Percentiles rank a stretch among this genome's conserved stretches.
Evolutionary conservation across 2,888 invertebrate genomes (phyloP).

Genomic region (Leptopilina syphax): DNA sequence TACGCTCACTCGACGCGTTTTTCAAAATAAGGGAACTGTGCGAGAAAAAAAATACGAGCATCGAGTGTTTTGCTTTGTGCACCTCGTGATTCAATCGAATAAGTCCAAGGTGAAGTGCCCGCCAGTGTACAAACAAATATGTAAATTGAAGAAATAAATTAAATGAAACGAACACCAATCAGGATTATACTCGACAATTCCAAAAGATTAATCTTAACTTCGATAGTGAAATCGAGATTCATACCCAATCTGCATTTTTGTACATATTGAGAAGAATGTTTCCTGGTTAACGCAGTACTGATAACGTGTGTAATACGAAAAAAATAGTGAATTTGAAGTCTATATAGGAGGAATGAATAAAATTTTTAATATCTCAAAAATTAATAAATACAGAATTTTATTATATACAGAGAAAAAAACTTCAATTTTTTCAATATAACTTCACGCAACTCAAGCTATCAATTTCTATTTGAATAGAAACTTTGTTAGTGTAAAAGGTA

Average conservation of each 20-base stretch:
- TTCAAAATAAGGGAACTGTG: constrained; percentile 14
- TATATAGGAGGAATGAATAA: too few relatives aligned
- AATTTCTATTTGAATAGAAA: constrained; percentile 13
- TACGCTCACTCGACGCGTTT: constrained; percentile 16
- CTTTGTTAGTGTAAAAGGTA: constrained; percentile 13
- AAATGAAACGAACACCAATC: constrained; percentile 16
- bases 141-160: constrained; percentile 24
- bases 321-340: too few relatives aligned
- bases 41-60: constrained; percentile 12
- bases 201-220: not conserved
- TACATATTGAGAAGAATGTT: too few relatives aligned
- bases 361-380: too few relatives aligned
- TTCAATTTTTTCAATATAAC: not conserved
- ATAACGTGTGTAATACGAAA: too few relatives aligned
- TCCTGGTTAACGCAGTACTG: too few relatives aligned
- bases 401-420: too few relatives aligned
- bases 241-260: too few relatives aligned
- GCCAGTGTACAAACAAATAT: not conserved
- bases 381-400: too few relatives aligned
- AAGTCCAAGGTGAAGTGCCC: not conserved
- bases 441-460: not conserved
- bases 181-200: not conserved
- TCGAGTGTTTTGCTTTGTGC: constrained; percentile 23
- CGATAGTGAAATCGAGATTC: too few relatives aligned
- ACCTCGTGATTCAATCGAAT: constrained; percentile 35